Evolutionary conservation across 2,888 invertebrate genomes (phyloP), one percentile per base, ranked within the genome.

Genomic region (Electrophaes corylata): DNA sequence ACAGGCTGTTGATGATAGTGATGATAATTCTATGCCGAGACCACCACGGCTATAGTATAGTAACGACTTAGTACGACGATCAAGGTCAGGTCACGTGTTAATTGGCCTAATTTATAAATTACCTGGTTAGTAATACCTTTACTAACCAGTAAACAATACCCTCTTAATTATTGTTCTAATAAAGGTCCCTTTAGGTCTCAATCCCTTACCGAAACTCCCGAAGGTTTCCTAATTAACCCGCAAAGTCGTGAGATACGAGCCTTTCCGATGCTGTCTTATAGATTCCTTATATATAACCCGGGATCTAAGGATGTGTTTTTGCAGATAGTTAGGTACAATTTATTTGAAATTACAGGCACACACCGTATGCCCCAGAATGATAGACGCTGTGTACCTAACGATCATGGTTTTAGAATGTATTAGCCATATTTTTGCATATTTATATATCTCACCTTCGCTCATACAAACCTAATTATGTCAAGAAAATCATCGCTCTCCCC

Each of bases 161-260:
- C 40, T 46, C 51, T 55, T 53, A 45, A 53, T 58, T 48, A 58
- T 53, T 23, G 29, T 45, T 49, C 39, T 49, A 40, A 58, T 53
- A 59, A 54, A 53, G 45, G 49, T 29, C 35, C 48, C 44, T 39
- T 52, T 51, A 57, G 57, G 44, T 44, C 58, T 53, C 39, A 59
- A 54, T 45, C 60, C 62, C 53, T 62, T 37, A 47, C 52, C 26
- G 37, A 52, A 43, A 46, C 48, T 43, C 57, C 44, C 14, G 45
- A 49, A 56, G 59, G 55, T 65, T 51, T 48, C n/a, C 31, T 60
- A 64, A 63, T 64, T 58, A 61, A 60, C 62, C 52, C 29, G 43
- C 59, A 49, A 55, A 48, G 49, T 59, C 50, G 59, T 51, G 55
- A 39, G 52, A 31, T 46, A 46, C 35, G 35, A 43, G 2, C 37